Percentiles rank a stretch among this genome's conserved stretches.
Evolutionary conservation across 1,140 invertebrate genomes (phyloP).

Genomic region (Formica selysi): DNA sequence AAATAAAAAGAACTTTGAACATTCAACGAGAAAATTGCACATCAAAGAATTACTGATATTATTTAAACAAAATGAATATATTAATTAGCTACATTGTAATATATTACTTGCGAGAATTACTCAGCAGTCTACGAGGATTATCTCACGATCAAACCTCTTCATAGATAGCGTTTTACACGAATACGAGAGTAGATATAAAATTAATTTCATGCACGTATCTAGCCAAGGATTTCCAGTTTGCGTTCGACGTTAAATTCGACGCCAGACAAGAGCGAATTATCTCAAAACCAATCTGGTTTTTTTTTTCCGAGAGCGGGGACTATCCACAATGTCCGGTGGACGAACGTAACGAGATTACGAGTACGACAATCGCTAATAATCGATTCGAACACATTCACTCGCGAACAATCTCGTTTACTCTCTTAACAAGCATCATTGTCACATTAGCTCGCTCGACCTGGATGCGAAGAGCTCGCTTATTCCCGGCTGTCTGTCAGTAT

Average conservation of each 20-base stretch:
- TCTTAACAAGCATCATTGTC: slow-evolving; percentile 75
- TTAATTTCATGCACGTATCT: slow-evolving; percentile 37
- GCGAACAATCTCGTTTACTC: slow-evolving; percentile 64
- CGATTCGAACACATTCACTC: slow-evolving; percentile 48
- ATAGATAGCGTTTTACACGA: not conserved
- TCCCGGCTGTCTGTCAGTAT: slow-evolving; percentile 65
- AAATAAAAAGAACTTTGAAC: not conserved
- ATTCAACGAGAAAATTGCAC: not conserved
- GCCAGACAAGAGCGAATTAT: not conserved
- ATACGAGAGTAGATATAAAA: not conserved
- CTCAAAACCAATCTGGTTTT: slow-evolving; percentile 18
- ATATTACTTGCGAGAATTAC: too few species aligned
- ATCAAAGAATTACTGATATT: not conserved
- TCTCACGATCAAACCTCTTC: not conserved
- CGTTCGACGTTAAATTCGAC: slow-evolving; percentile 12
- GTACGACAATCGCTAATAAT: slow-evolving; percentile 60
- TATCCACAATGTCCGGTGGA: slow-evolving; percentile 18
- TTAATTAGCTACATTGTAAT: not conserved
- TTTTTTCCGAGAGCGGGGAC: not conserved
- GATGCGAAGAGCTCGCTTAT: slow-evolving; percentile 57
- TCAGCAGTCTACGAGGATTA: not conserved
- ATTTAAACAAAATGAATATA: not conserved
- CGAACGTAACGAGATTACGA: slow-evolving; percentile 39
- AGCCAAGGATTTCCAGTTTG: slow-evolving; percentile 31
- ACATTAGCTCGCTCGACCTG: slow-evolving; percentile 63